A percentile compares a stretch with the other conserved stretches of the same genome.
These are phyloP conservation scores for Clarias macrocephalus DNA, from an alignment of 2,113 vertebrate species.

Conservation along the genomic window DNA sequence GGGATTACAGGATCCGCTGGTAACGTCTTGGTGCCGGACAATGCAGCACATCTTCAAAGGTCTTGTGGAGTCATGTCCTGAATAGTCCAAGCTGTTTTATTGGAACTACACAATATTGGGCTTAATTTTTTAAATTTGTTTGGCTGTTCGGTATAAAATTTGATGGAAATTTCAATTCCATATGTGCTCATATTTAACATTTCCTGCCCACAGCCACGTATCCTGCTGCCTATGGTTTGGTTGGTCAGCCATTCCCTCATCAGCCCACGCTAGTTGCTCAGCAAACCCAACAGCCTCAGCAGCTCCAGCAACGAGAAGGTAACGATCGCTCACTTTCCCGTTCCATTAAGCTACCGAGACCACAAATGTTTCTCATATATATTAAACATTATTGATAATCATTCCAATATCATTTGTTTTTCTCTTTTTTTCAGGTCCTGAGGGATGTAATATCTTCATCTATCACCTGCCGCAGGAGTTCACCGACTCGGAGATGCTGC, in stretches of 20 bases:
- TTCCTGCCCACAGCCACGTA: slow-evolving; percentile 79
- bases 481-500: slow-evolving; percentile 91
- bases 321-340: slow-evolving; percentile 52
- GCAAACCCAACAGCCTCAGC: slow-evolving; percentile 84
- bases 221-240: slow-evolving; percentile 87
- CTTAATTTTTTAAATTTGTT: too few relatives aligned
- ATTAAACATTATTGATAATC: not conserved
- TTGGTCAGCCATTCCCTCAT: slow-evolving; percentile 88
- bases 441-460: slow-evolving; percentile 98
- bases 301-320: slow-evolving; percentile 88
- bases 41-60: too few relatives aligned
- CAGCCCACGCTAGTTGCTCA: slow-evolving; percentile 83
- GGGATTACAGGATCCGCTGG: too few relatives aligned
- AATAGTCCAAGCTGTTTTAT: too few relatives aligned
- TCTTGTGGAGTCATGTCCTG: too few relatives aligned
- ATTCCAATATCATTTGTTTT: not conserved
- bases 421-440: slow-evolving; percentile 78
- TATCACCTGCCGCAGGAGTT: slow-evolving; percentile 99
- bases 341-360: not conserved
- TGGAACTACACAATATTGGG: too few relatives aligned
- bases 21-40: too few relatives aligned
- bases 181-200: not conserved
- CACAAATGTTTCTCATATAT: slow-evolving; percentile 10
- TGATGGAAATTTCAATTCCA: too few relatives aligned
- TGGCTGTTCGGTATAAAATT: too few relatives aligned